Conservation (phyloP, 2,113 vertebrate genomes). For the Pristiophorus japonicus region DNA sequence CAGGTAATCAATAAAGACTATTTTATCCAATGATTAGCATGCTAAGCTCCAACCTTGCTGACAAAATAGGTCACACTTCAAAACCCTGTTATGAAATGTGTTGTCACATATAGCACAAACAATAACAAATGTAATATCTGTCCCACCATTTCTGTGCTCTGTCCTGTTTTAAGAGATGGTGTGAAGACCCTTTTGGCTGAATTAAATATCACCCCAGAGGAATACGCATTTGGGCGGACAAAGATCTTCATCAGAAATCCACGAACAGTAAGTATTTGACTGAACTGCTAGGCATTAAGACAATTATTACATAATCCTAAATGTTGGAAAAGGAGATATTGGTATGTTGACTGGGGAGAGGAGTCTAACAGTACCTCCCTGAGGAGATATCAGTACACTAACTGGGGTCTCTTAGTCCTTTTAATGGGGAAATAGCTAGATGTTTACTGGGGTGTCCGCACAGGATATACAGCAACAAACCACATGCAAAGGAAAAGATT, state of each 20-base stretch:
- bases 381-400: too few relatives aligned
- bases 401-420: not conserved
- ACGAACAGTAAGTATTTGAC: slow-evolving; percentile 52
- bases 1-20: not conserved
- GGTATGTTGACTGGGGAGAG: not conserved
- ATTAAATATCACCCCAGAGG: slow-evolving; percentile 44
- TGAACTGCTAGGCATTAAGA: not conserved
- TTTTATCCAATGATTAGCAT: slow-evolving; percentile 6
- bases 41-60: not conserved
- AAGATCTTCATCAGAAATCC: slow-evolving; percentile 70
- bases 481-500: not conserved
- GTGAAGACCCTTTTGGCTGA: slow-evolving; percentile 46
- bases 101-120: not conserved
- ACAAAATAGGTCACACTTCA: not conserved
- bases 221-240: slow-evolving; percentile 59
- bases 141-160: not conserved
- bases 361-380: not conserved
- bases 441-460: not conserved
- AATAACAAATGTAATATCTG: not conserved
- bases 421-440: not conserved
- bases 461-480: not conserved
- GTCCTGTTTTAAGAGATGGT: slow-evolving; percentile 51
- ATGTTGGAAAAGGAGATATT: not conserved
- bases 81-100: not conserved
- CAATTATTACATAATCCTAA: not conserved